phyloP scores from a whole-genome alignment of 92 coral and sea anemone genomes.

The Porites divaricata region DNA sequence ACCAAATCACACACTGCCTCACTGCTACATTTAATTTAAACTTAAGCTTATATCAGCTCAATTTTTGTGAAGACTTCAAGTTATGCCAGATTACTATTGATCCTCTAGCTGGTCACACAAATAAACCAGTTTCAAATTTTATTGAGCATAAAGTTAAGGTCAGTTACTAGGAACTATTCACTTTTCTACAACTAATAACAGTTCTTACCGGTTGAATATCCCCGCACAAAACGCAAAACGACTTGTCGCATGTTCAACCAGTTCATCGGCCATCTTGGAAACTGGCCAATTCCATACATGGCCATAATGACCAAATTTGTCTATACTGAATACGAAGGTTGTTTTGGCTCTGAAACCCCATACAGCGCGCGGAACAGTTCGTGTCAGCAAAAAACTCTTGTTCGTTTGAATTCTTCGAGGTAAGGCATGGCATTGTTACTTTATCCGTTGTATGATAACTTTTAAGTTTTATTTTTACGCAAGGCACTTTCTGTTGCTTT shows the following conservation, averaged over 20 bases:
- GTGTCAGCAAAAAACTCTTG: not conserved
- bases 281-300: slow-evolving; percentile 32
- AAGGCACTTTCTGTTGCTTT: not conserved
- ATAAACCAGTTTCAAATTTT: too few species aligned
- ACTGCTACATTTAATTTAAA: too few species aligned
- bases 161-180: too few species aligned
- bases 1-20: too few species aligned
- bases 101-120: too few species aligned
- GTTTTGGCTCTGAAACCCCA: slow-evolving; percentile 28
- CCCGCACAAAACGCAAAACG: not conserved
- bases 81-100: too few species aligned
- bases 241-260: not conserved
- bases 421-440: not conserved
- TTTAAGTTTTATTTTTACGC: not conserved
- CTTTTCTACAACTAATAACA: not conserved
- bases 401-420: not conserved
- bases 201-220: slow-evolving; percentile 28
- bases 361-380: not conserved
- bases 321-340: not conserved
- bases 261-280: slow-evolving; percentile 82
- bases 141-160: too few species aligned
- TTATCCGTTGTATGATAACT: not conserved
- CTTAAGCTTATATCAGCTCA: too few species aligned
- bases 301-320: slow-evolving; percentile 71
- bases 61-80: too few species aligned